Evolutionary conservation across 2,797 vertebrate species (phyloP).

Genomic region (Peromyscus aztecus): DNA sequence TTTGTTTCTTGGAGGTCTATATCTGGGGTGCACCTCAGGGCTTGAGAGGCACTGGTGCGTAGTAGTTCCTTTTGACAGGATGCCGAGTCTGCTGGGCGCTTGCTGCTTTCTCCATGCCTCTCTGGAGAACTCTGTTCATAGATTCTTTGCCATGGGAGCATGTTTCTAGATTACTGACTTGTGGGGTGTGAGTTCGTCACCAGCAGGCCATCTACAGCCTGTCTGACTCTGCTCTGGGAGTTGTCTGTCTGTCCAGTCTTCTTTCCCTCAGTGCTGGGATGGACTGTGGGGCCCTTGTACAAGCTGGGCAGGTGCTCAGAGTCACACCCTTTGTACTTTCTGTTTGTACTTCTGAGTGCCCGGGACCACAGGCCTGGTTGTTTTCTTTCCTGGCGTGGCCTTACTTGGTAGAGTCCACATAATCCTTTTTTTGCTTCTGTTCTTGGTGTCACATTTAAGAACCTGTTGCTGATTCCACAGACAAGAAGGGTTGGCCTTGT

Average conservation of each 20-base stretch:
- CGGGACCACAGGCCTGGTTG: background rate
- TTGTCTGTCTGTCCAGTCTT: background rate
- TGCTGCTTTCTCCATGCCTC: background rate
- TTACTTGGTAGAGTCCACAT: background rate
- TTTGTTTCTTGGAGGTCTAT: background rate
- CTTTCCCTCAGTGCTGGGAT: background rate
- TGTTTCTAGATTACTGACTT: background rate
- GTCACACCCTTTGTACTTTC: background rate
- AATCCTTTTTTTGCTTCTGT: background rate
- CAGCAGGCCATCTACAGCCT: background rate
- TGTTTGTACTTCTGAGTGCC: background rate
- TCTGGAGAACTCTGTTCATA: background rate
- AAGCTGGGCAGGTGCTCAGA: background rate
- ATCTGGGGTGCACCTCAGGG: background rate
- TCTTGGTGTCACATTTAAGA: background rate
- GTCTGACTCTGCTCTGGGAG: background rate
- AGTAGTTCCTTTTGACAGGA: background rate
- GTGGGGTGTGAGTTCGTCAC: background rate
- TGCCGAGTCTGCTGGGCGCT: background rate
- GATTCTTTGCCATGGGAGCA: background rate
- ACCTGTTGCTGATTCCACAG: background rate
- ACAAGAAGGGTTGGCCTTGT: background rate
- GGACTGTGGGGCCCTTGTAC: background rate
- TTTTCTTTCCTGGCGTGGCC: background rate
- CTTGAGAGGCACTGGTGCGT: background rate